Evolutionary conservation across 64 coral and sea anemone species (phyloP), one percentile per base, ranked within the genome.

Genomic region (Trachythela sp.): DNA sequence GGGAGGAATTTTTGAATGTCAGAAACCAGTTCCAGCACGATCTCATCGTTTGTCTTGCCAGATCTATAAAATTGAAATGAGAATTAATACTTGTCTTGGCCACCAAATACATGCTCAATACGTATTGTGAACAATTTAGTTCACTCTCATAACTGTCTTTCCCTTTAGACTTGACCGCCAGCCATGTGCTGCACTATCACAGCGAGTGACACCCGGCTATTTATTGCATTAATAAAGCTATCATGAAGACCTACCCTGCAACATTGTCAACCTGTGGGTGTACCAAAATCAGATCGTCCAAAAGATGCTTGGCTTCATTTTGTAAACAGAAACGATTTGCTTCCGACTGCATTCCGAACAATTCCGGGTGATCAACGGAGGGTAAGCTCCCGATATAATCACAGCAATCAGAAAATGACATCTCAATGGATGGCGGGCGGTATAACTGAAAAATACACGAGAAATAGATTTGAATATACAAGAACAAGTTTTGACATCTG

Each of bases 331-430:
- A 89, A 0, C 52, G 88, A 54, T 94, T 87, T 18, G 96, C 96
- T 54, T 99, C 92, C 10, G 91, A 83, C 34, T 92, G 89, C 93
- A 99, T 99, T 18, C 96, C 96, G 51, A 99, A 99, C 22, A 99
- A 77, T 77, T 99, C 96, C 0, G 96, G 89, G 29, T 88, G 77
- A 67, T 99, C 96, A 0, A 70, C 86, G 29, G 91, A 15, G 20
- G 96, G 93, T 13, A 99, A 77, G 18, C 89, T 91, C 36, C 95
- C 96, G 41, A 99, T 92, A 89, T 99, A 94, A 6, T 87, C 88
- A 84, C 96, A 99, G 42, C 96, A 99, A 0, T 95, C 91, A 15
- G 93, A 94, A 6, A 95, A 90, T 0, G 96, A 94, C 15, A 95
- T 99, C 31, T 91, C 90, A 87, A 67, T 58, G 37, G 96, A 94